These are phyloP conservation scores for Origma solitaria DNA, from an alignment of 2,113 vertebrate genomes.

Conservation along the genomic window DNA sequence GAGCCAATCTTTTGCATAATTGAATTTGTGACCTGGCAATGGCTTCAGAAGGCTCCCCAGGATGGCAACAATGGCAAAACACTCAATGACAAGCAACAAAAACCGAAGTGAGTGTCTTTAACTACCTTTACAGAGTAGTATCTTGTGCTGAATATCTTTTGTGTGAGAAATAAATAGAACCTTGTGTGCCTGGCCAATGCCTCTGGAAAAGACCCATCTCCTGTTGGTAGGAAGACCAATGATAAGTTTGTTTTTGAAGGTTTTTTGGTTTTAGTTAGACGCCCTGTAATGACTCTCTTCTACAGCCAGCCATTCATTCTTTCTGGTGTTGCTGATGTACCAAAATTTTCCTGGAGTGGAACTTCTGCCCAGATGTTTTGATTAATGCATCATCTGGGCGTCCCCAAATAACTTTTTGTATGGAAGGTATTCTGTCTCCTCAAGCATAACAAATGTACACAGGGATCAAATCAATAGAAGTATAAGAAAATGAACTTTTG, in stretches of 20 bases:
- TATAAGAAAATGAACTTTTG: not conserved
- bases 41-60: slow-evolving; percentile 46
- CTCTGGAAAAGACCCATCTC: slow-evolving; percentile 8
- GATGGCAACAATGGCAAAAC: not conserved
- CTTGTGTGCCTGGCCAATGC: not conserved
- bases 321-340: slow-evolving; percentile 6
- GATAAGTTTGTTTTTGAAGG: slow-evolving; percentile 1
- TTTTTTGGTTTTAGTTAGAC: slow-evolving; percentile 58
- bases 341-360: not conserved
- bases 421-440: not conserved
- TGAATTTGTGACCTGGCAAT: slow-evolving; percentile 33
- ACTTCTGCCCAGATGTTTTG: not conserved
- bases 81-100: slow-evolving; percentile 21
- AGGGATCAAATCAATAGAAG: not conserved
- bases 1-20: slow-evolving; percentile 38
- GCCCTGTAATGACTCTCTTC: not conserved
- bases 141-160: slow-evolving; percentile 35
- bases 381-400: not conserved
- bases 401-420: not conserved
- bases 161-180: slow-evolving; percentile 23
- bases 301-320: not conserved
- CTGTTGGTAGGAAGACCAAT: not conserved
- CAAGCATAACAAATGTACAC: not conserved
- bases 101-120: not conserved
- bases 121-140: slow-evolving; percentile 4